Evolutionary conservation across 2,797 vertebrate genomes (phyloP).

Genomic region (Lutjanus argentimaculatus): DNA sequence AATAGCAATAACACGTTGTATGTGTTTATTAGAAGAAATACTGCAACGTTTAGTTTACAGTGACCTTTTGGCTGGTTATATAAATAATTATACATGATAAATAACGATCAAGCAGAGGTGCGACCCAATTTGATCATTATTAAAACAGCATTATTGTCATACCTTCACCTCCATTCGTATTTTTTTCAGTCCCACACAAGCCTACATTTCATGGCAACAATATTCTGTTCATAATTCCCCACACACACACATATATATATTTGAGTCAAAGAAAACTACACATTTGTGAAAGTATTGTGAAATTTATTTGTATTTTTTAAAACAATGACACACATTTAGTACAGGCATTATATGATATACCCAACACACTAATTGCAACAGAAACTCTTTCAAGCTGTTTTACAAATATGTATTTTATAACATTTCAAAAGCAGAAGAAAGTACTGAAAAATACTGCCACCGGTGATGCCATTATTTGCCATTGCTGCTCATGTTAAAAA

Average conservation of each 20-base stretch:
- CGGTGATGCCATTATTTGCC: no score
- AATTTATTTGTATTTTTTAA: not conserved
- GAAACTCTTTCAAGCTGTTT: not conserved
- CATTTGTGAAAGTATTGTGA: not conserved
- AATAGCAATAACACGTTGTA: not conserved
- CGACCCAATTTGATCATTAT: not conserved
- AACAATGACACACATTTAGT: not conserved
- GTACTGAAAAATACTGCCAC: no score
- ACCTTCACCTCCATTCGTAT: not conserved
- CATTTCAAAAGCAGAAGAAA: no score
- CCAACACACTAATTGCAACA: not conserved
- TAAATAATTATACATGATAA: not conserved
- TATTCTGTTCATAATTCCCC: not conserved
- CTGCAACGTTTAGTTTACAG: not conserved
- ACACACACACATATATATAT: not conserved
- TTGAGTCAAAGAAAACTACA: not conserved
- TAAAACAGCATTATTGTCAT: not conserved
- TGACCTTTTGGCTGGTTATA: not conserved
- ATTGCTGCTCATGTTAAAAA: no score
- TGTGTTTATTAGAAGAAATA: not conserved
- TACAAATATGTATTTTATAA: no score
- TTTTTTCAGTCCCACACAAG: not conserved
- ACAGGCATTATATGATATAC: no score
- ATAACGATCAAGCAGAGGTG: not conserved
- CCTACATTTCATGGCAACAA: not conserved